phyloP scores from a whole-genome alignment of 2,797 vertebrate species.

The Sebastes miniatus region DNA sequence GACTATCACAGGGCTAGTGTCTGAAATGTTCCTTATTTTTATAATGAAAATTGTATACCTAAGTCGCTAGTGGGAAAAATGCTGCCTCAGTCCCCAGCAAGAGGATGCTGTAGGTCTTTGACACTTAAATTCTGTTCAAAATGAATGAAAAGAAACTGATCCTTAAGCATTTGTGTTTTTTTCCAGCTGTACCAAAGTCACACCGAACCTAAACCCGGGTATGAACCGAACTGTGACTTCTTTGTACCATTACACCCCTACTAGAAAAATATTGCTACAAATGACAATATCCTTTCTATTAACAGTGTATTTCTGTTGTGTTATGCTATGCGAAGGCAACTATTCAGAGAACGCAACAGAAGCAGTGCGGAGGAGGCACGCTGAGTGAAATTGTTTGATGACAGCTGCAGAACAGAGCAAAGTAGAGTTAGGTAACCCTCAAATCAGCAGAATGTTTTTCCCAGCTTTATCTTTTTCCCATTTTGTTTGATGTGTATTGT shows the following conservation, averaged over 20 bases:
- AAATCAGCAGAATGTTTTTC: slow-evolving; percentile 28
- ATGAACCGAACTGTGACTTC: background rate
- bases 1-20: background rate
- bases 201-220: background rate
- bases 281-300: background rate
- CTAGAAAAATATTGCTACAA: background rate
- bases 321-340: background rate
- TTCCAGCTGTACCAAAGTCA: background rate
- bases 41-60: background rate
- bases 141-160: background rate
- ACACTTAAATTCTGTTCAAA: background rate
- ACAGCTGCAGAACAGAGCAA: slow-evolving; percentile 29
- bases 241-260: background rate
- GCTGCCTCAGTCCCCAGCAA: background rate
- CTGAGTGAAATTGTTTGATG: slow-evolving; percentile 32
- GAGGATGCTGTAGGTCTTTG: background rate
- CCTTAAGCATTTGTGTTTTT: background rate
- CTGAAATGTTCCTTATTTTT: background rate
- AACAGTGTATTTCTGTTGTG: background rate
- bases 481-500: slow-evolving; percentile 3
- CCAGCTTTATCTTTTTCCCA: slow-evolving; percentile 1
- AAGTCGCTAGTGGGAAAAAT: background rate
- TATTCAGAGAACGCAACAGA: slow-evolving; percentile 13
- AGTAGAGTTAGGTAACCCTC: slow-evolving; percentile 23
- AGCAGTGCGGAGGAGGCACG: background rate